Evolutionary conservation across 2,113 vertebrate species (phyloP), one percentile per base, ranked within the genome.

Genomic region (Stegostoma tigrinum): DNA sequence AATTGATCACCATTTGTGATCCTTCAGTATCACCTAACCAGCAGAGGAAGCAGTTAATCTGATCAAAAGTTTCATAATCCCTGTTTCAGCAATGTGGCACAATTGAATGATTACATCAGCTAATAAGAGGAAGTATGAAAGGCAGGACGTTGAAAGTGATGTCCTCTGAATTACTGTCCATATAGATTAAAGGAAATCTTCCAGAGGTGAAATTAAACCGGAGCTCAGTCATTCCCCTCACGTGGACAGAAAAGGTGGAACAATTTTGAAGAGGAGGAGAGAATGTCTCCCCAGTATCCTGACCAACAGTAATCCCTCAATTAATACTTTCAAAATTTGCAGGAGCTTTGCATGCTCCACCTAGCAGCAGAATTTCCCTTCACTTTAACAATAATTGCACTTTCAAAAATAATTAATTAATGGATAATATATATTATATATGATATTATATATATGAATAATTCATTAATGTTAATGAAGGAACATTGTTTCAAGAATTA

Each of bases 131-230:
- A 55, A 89, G 86, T 7, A 34, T 89, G 86, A n/a, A 68, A 94
- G 66, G 91, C 91, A 94, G n/a, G 61, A 45, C 38, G 68, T 34
- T 42, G 91, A 23, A 24, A 94, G 91, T 70, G 91, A 94, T 68
- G 45, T 68, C 45, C 12, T 17, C 5, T 5, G 64, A 89, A 10
- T 34, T 89, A 30, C 4, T 55, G 48, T 89, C 86, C 38, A 21
- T 68, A 23, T 14, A 23, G 45, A n/a, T 70, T 42, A 66, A 42
- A 64, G n/a, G 90, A 42, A n/a, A 14, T 27, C 70, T 27, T 72
- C 27, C 27, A 7, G 70, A 72, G 5, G 7, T 30, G 23, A 72
- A 30, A 30, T 30, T 72, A 30, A 72, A 72, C 70, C 4, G 5
- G 8, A 72, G 70, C 70, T 72, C 72, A 6, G 14, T 78, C 34